phyloP scores from a whole-genome alignment of 1,140 invertebrate genomes.

The Drosophila subpulchrella region DNA sequence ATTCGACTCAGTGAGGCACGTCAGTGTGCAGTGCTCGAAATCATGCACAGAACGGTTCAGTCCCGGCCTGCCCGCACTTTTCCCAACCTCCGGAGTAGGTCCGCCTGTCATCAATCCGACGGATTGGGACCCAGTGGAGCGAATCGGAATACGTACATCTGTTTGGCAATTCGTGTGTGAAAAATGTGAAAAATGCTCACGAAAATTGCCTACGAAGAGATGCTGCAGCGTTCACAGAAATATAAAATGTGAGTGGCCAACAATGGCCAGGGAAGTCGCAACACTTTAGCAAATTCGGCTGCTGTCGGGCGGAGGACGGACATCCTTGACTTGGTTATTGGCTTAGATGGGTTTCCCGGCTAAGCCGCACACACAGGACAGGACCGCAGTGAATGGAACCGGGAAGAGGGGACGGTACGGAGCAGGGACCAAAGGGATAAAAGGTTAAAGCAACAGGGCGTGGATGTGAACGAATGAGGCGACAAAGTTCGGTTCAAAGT shows the following conservation, averaged over 20 bases:
- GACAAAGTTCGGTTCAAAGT: conserved; percentile 57
- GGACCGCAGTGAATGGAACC: conserved; percentile 29
- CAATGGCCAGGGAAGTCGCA: conserved; percentile 37
- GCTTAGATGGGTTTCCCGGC: conserved; percentile 65
- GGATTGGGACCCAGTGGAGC: conserved; percentile 47
- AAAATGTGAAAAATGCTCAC: conserved; percentile 62
- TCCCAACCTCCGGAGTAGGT: conserved; percentile 24
- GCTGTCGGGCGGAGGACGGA: conserved; percentile 16
- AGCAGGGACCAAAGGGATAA: conserved; percentile 44
- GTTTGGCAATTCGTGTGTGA: conserved; percentile 67
- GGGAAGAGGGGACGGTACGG: background rate
- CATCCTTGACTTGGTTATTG: conserved; percentile 62
- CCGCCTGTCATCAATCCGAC: conserved; percentile 21
- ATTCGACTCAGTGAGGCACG: conserved; percentile 10
- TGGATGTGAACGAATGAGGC: conserved; percentile 11
- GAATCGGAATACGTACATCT: conserved; percentile 54
- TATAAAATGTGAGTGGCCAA: conserved; percentile 45
- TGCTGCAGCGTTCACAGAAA: conserved; percentile 44
- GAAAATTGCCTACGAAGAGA: conserved; percentile 39
- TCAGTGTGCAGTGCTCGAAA: conserved; percentile 44
- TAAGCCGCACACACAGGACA: conserved; percentile 39
- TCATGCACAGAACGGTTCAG: conserved; percentile 30
- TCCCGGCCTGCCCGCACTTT: conserved; percentile 6
- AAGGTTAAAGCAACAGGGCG: conserved; percentile 69
- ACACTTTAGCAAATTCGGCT: conserved; percentile 56